Conservation (phyloP, 2,797 vertebrate genomes). For the Echeneis naucrates region DNA sequence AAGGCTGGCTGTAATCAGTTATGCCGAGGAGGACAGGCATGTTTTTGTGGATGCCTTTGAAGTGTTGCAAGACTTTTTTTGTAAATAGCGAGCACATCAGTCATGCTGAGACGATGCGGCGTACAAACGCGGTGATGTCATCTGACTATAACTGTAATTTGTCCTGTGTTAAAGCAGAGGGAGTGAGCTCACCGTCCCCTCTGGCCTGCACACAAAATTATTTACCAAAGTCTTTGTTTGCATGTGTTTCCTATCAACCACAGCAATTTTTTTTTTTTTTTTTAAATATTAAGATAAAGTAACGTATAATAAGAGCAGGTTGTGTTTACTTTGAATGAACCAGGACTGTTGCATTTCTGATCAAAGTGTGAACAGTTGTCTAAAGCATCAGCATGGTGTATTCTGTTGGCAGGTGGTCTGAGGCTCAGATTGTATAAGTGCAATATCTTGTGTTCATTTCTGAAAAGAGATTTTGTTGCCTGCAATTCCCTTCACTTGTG, state of each 20-base stretch:
- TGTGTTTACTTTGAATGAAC: constrained; percentile 3
- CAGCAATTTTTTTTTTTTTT: too few species aligned
- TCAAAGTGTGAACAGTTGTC: constrained; percentile 12
- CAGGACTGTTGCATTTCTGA: neutral
- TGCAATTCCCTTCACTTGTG: neutral
- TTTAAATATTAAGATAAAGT: neutral
- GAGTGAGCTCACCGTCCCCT: constrained; percentile 67
- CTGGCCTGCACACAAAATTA: constrained; percentile 35
- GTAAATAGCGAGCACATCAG: constrained; percentile 67
- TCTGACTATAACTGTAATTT: constrained; percentile 54
- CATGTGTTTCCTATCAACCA: constrained; percentile 9
- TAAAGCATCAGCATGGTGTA: constrained; percentile 7
- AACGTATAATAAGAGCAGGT: neutral
- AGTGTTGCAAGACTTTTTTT: constrained; percentile 73
- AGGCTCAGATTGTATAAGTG: constrained; percentile 5
- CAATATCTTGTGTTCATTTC: neutral
- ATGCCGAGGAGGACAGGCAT: constrained; percentile 65
- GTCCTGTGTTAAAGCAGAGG: constrained; percentile 32
- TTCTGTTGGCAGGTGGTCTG: constrained; percentile 25
- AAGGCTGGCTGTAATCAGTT: constrained; percentile 92
- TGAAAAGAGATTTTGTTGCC: neutral
- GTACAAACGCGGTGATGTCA: constrained; percentile 69
- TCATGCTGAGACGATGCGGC: constrained; percentile 56
- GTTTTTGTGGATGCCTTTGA: constrained; percentile 74
- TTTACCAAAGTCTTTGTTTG: constrained; percentile 17